Base-by-base conservation (phyloP, 2,113 vertebrate genomes). In the Xyrauchen texanus region DNA sequence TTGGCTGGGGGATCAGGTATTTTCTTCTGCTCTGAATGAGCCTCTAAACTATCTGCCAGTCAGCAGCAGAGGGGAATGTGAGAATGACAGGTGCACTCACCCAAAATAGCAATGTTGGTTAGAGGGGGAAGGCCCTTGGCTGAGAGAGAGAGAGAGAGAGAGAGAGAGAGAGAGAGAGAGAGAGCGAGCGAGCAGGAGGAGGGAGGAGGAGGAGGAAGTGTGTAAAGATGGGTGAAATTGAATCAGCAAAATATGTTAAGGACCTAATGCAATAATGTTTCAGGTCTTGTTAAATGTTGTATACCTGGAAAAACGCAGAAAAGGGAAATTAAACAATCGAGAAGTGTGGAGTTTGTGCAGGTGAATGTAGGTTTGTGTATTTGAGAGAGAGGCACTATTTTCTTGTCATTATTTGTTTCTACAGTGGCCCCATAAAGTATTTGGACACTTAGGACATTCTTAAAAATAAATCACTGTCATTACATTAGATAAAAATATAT, bases 81-180 rank as follows among this genome's bases (percentile, higher is more conserved):
- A 92, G 92, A 88, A 88, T 87, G 91, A 93, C 93, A 93, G 93
- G 91, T 94, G 93, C 91, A 88, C 82, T 77, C 83, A 72, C 90
- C 86, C 79, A 89, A 93, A 94, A 93, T 93, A 93, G 85, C 78
- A 86, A 82, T 85, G 80, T 51, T 81, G 72, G 76, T 84, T 4
- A 64, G 6, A 42, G 66, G 84, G 13, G 67, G 68, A 8, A 15
- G 53, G 64, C 64, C 81, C 81, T 8, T 7, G 21, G 63, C n/a
- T 6, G 55, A 15, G 21, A 1, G 21, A 34, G 21, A 34, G 47
- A 49, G 47, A 52, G 74, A 9, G 47, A 47, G 42, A 65, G 60
- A 76, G 67, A 46, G 67, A 45, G 64, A 11, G 64, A n/a, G 5
- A 0, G 57, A 67, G 49, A 46, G 60, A 9, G 52, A n/a, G 61